phyloP scores from a whole-genome alignment of 1,140 invertebrate genomes.

The Gyrodactylus bullatarudis region DNA sequence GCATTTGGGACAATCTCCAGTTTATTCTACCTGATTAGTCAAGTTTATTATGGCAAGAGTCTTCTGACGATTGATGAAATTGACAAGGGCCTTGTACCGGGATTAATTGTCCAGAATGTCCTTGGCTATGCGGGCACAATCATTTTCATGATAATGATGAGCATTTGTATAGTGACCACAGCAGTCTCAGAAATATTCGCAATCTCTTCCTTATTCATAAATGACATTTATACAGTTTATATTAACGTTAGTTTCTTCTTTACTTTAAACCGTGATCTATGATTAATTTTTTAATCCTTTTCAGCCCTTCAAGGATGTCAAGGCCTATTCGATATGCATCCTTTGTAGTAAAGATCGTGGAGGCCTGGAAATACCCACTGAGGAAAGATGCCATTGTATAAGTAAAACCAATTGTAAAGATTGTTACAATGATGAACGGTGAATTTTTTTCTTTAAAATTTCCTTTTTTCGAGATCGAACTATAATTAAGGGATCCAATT shows the following conservation, averaged over 20 bases:
- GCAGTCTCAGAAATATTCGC: conserved; percentile 20
- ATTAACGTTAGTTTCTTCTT: neutral
- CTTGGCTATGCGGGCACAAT: conserved; percentile 15
- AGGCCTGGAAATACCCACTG: neutral
- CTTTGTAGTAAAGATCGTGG: neutral
- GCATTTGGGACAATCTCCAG: conserved; percentile 19
- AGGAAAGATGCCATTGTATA: neutral
- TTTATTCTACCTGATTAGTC: conserved; percentile 15
- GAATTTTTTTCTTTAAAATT: no score
- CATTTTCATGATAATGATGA: conserved; percentile 15
- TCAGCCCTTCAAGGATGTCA: neutral
- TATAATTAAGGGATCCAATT: no score
- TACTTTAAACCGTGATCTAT: neutral
- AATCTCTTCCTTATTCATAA: conserved; percentile 19
- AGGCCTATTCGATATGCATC: neutral
- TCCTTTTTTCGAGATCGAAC: no score
- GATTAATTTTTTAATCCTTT: neutral
- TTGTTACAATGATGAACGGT: neutral
- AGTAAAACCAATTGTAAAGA: neutral
- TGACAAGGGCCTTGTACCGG: conserved; percentile 15
- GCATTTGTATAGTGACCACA: conserved; percentile 21
- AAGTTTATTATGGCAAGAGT: neutral
- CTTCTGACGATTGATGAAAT: neutral
- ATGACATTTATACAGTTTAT: conserved; percentile 20
- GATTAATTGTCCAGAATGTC: conserved; percentile 15